Evolutionary conservation across 2,888 invertebrate species (phyloP).

Genomic region (Tyria jacobaeae): DNA sequence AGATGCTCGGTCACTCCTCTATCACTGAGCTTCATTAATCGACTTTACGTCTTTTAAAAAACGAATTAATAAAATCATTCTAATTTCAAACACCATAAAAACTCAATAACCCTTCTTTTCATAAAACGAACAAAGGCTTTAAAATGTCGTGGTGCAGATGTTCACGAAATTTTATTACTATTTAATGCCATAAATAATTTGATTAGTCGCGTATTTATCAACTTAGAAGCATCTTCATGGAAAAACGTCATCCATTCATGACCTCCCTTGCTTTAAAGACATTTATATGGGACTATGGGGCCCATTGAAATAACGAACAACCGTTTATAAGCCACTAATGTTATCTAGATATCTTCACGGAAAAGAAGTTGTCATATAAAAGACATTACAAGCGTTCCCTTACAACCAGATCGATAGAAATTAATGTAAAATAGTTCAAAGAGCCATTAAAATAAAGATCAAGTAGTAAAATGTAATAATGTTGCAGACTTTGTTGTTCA

Average conservation of each 20-base stretch:
- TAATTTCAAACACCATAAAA: constrained; percentile 10
- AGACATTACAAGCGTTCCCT: constrained; percentile 46
- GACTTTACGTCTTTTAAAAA: neutral
- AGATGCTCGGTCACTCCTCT: neutral
- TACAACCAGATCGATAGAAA: constrained; percentile 10
- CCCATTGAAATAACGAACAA: constrained; percentile 71
- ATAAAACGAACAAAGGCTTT: constrained; percentile 36
- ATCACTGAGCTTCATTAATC: neutral
- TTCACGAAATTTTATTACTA: constrained; percentile 73
- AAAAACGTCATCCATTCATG: constrained; percentile 81
- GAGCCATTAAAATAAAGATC: constrained; percentile 15
- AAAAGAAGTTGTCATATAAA: constrained; percentile 73
- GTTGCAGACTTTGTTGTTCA: constrained; percentile 64
- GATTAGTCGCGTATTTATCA: constrained; percentile 86
- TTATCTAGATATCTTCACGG: constrained; percentile 80
- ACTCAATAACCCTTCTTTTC: constrained; percentile 41
- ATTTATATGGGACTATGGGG: constrained; percentile 46
- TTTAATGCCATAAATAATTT: constrained; percentile 86
- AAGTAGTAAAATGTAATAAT: constrained; percentile 4
- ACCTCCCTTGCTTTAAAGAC: constrained; percentile 58
- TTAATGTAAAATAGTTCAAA: constrained; percentile 16
- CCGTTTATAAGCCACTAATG: constrained; percentile 86
- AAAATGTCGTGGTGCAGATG: constrained; percentile 66
- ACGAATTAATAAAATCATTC: constrained; percentile 6
- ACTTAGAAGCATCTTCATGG: constrained; percentile 79